A percentile compares a stretch with the other conserved stretches of the same genome.
These are phyloP conservation scores for Pecten maximus DNA, from an alignment of 2,888 invertebrate species.

Conservation along the genomic window DNA sequence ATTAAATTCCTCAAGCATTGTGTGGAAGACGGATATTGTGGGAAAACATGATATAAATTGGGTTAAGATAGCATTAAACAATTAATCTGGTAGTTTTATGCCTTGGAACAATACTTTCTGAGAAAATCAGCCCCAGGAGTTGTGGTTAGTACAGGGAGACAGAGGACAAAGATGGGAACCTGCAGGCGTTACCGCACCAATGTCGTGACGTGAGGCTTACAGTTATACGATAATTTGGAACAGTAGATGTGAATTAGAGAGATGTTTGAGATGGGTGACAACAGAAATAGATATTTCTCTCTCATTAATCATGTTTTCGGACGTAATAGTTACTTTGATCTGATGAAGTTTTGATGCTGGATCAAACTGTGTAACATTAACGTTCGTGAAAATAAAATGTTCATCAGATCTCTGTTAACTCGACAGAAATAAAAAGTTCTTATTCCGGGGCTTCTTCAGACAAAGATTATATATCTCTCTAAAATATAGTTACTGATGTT, in stretches of 20 bases:
- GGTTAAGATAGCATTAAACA: not conserved
- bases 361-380: no score
- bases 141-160: not conserved
- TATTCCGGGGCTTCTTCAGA: no score
- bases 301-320: not conserved
- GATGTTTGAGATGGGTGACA: not conserved
- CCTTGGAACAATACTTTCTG: not conserved
- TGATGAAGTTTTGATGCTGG: not conserved
- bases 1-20: not conserved
- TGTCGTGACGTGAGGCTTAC: not conserved
- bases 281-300: not conserved
- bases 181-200: not conserved
- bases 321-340: not conserved
- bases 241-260: not conserved
- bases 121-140: not conserved
- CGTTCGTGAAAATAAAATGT: no score
- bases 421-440: no score
- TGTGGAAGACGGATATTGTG: not conserved
- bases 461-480: no score
- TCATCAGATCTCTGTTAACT: no score
- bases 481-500: no score
- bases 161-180: not conserved
- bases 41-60: slow-evolving; percentile 5
- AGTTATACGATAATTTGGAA: not conserved
- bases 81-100: not conserved